A percentile compares a stretch with the other conserved stretches of the same genome.
Conservation (phyloP, 2,888 invertebrate genomes). For the Melanotus villosus region DNA sequence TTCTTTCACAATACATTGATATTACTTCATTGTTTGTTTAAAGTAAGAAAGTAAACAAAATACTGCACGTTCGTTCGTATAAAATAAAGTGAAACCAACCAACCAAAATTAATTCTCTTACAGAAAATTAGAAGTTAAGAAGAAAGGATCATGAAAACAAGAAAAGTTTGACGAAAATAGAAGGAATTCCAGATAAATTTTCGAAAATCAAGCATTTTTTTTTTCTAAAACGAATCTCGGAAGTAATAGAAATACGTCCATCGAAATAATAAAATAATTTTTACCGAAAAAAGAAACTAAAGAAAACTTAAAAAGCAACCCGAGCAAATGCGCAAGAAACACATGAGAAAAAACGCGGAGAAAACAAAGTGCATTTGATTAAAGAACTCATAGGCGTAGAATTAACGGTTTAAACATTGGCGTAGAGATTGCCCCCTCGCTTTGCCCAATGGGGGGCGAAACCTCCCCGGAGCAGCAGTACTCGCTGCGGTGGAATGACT, state of each 20-base stretch:
- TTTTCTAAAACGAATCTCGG: conserved; percentile 1
- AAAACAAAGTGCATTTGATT: conserved; percentile 23
- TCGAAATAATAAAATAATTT: no score
- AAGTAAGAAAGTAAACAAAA: conserved; percentile 25
- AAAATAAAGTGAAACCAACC: conserved; percentile 8
- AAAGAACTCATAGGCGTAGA: conserved; percentile 10
- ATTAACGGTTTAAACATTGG: conserved; percentile 65
- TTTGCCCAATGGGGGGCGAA: conserved; percentile 74
- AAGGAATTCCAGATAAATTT: neutral
- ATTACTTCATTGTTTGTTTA: no score
- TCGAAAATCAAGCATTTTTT: neutral
- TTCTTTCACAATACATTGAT: no score
- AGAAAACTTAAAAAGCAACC: no score
- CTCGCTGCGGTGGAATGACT: conserved; percentile 95
- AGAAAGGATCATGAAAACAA: conserved; percentile 21
- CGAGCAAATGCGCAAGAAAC: conserved; percentile 37
- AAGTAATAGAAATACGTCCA: conserved; percentile 11
- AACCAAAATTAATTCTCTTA: conserved; percentile 28
- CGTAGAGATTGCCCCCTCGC: conserved; percentile 68
- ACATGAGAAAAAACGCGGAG: conserved; percentile 17
- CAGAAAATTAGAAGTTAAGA: conserved; percentile 35
- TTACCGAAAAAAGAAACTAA: no score
- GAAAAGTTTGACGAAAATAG: conserved; percentile 16
- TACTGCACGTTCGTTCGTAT: conserved; percentile 15
- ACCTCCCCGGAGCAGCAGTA: conserved; percentile 85